Evolutionary conservation across 2,888 invertebrate species (phyloP).

Genomic region (Hemicrepidius hirtus): DNA sequence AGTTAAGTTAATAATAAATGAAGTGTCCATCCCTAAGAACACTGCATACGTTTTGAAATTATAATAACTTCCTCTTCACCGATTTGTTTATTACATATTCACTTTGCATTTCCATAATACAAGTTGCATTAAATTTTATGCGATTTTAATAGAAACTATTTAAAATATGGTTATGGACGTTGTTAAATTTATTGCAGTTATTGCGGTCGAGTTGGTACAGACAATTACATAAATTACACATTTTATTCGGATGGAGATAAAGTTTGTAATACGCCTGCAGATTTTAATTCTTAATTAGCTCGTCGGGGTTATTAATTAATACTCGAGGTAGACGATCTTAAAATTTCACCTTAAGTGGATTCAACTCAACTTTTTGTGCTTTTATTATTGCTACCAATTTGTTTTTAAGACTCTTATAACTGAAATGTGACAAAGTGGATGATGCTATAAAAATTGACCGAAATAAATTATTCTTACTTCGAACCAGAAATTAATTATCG

Average conservation of each 20-base stretch:
- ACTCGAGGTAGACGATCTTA: not conserved
- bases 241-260: constrained; percentile 18
- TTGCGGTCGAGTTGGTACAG: constrained; percentile 5
- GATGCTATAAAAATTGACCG: not conserved
- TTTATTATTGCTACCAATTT: not conserved
- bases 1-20: not conserved
- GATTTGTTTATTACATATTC: not conserved
- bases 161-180: constrained; percentile 27
- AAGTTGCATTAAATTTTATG: constrained; percentile 35
- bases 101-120: constrained; percentile 11
- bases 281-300: constrained; percentile 26
- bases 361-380: no score
- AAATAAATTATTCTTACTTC: not conserved
- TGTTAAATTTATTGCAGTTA: constrained; percentile 19
- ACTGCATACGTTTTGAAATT: not conserved
- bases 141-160: constrained; percentile 35
- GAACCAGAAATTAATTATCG: no score
- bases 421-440: not conserved
- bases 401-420: not conserved
- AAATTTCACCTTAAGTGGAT: constrained; percentile 1
- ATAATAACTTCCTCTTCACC: not conserved
- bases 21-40: not conserved
- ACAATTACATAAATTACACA: constrained; percentile 24
- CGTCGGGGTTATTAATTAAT: constrained; percentile 16
- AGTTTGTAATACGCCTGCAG: constrained; percentile 10